Base-by-base conservation (phyloP, 2,888 invertebrate genomes). In the Antitype chi region DNA sequence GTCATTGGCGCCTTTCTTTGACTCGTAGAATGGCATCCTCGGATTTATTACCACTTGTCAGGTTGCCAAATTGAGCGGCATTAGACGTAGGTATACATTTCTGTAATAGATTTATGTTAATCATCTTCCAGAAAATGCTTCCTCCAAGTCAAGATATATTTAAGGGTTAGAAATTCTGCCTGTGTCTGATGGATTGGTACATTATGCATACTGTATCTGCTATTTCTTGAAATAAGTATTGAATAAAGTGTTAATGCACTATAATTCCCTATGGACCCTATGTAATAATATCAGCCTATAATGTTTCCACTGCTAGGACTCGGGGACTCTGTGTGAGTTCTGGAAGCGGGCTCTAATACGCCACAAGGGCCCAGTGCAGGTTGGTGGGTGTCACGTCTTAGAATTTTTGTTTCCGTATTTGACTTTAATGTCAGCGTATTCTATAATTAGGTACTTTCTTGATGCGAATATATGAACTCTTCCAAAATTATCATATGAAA, bases 11-110 rank as follows among this genome's bases (percentile, higher is more conserved):
- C 57, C 47, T 68, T 67, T 68, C 52, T 78, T 32, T 43, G 49
- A 52, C 49, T 74, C 52, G 17, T 25, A 9, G 25, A 55, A 76
- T 57, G 32, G 63, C 20, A 76, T 68, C 23, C 17, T 78, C 23
- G 17, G 32, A 69, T 68, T 59, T 57, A 52, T 76, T 53, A 11
- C 76, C n/a, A 43, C 25, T 23, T 68, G 62, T 49, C 52, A 81
- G 52, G 9, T 76, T 68, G 57, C 62, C 52, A 81, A 81, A 59
- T 76, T 57, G 32, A 63, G 25, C 20, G 32, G n/a, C 25, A 63
- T 57, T 8, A 49, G 38, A 20, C 28, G 8, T 25, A 72, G 1
- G n/a, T 43, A 47, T 23, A n/a, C 5, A 8, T 66, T 53, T 32
- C 15, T 53, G 6, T 28, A 55, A 53, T 28, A 15, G 15, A 49